phyloP scores from a whole-genome alignment of 2,888 invertebrate genomes.

The Antitype chi region DNA sequence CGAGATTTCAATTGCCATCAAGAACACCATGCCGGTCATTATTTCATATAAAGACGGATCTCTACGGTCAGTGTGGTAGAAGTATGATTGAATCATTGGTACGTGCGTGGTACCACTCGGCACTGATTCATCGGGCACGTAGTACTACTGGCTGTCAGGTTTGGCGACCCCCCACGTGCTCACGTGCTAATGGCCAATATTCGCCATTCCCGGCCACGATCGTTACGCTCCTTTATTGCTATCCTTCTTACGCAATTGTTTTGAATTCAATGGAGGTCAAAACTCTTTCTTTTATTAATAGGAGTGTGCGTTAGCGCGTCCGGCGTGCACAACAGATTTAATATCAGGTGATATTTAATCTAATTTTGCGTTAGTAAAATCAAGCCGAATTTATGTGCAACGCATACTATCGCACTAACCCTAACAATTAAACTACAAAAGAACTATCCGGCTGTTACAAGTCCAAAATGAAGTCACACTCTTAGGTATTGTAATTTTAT shows the following conservation, averaged over 20 bases:
- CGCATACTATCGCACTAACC: background rate
- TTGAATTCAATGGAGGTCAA: slow-evolving; percentile 77
- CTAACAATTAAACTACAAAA: background rate
- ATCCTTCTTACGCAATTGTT: slow-evolving; percentile 79
- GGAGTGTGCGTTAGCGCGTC: background rate
- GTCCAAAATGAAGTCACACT: background rate
- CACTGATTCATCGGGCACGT: slow-evolving; percentile 67
- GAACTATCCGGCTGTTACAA: background rate
- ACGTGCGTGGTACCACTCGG: slow-evolving; percentile 65
- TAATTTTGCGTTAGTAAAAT: slow-evolving; percentile 1
- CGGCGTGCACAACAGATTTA: background rate
- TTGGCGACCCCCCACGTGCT: slow-evolving; percentile 85
- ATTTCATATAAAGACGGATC: slow-evolving; percentile 52
- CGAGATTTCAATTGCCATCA: slow-evolving; percentile 37
- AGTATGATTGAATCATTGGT: slow-evolving; percentile 63
- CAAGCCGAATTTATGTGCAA: background rate
- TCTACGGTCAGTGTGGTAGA: slow-evolving; percentile 40
- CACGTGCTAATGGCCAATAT: slow-evolving; percentile 86
- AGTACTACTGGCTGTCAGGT: slow-evolving; percentile 70
- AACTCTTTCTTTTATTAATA: slow-evolving; percentile 71
- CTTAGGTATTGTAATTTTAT: background rate
- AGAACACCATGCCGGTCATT: slow-evolving; percentile 50
- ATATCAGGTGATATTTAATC: background rate
- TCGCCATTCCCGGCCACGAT: slow-evolving; percentile 77
- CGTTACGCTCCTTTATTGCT: slow-evolving; percentile 73